phyloP scores from a whole-genome alignment of 2,113 vertebrate species.

The Hydrochoerus hydrochaeris region DNA sequence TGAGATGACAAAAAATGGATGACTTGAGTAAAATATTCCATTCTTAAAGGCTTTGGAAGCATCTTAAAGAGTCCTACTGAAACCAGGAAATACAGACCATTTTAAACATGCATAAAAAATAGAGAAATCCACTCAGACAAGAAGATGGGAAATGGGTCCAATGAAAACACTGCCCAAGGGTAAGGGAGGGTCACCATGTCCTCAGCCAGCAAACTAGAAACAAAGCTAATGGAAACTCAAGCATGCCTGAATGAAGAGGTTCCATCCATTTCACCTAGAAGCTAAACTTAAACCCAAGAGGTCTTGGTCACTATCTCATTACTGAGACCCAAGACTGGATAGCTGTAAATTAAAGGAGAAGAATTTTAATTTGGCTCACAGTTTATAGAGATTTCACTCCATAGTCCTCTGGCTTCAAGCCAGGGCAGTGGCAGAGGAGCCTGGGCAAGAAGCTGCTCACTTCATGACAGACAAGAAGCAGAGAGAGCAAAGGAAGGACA shows the following conservation, averaged over 20 bases:
- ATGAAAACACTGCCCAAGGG: background rate
- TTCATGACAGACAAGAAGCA: background rate
- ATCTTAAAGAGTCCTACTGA: background rate
- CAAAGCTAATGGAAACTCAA: background rate
- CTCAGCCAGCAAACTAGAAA: background rate
- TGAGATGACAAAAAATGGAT: constrained; percentile 22
- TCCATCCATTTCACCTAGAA: background rate
- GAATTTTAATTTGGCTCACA: background rate
- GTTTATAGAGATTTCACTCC: background rate
- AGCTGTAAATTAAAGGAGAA: background rate
- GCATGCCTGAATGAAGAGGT: background rate
- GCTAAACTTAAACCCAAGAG: background rate
- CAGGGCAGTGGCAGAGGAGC: background rate
- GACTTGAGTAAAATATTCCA: background rate
- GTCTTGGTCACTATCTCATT: background rate
- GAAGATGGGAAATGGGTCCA: background rate
- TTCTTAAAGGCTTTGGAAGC: background rate
- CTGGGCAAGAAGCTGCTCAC: background rate
- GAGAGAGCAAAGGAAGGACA: background rate
- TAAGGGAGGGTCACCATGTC: background rate
- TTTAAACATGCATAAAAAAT: constrained; percentile 1
- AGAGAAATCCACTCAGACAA: background rate
- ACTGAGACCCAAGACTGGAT: background rate
- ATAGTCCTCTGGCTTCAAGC: background rate
- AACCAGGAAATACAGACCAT: constrained; percentile 7